Conservation (phyloP, 2,797 vertebrate genomes). For the Acrossocheilus wenchowensis region DNA sequence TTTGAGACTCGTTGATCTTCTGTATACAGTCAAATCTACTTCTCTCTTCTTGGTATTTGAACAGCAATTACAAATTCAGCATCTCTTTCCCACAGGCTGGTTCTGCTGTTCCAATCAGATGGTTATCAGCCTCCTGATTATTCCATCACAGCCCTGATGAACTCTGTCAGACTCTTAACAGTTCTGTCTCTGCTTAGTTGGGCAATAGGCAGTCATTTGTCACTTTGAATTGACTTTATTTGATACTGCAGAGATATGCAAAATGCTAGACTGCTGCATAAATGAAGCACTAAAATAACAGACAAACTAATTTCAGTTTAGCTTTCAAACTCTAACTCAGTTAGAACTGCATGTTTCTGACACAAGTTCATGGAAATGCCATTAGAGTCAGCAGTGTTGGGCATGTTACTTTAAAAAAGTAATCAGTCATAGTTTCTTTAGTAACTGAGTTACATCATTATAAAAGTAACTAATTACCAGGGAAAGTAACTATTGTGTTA, state of each 20-base stretch:
- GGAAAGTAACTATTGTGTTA: no score
- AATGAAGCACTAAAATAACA: background rate
- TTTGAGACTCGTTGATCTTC: background rate
- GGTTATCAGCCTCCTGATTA: conserved; percentile 51
- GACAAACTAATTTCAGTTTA: background rate
- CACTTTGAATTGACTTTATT: conserved; percentile 28
- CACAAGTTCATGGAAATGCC: background rate
- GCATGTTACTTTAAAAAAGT: no score
- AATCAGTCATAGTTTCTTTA: no score
- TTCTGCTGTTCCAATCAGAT: conserved; percentile 53
- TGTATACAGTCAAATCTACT: background rate
- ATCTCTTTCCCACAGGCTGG: conserved; percentile 25
- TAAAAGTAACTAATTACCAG: no score
- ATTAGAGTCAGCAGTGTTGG: background rate
- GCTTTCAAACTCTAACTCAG: background rate
- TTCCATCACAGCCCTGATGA: conserved; percentile 44
- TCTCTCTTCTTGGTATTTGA: conserved; percentile 7
- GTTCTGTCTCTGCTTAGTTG: conserved; percentile 16
- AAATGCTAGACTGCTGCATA: background rate
- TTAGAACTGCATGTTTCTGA: background rate
- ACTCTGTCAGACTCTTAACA: conserved; percentile 32
- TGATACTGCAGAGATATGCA: background rate
- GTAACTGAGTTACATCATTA: no score
- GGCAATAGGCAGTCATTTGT: conserved; percentile 28
- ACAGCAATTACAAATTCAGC: conserved; percentile 35